Percentiles rank a stretch among this genome's conserved stretches.
These are phyloP conservation scores for Tenodera sinensis DNA, from an alignment of 2,888 invertebrate genomes.

Conservation along the genomic window DNA sequence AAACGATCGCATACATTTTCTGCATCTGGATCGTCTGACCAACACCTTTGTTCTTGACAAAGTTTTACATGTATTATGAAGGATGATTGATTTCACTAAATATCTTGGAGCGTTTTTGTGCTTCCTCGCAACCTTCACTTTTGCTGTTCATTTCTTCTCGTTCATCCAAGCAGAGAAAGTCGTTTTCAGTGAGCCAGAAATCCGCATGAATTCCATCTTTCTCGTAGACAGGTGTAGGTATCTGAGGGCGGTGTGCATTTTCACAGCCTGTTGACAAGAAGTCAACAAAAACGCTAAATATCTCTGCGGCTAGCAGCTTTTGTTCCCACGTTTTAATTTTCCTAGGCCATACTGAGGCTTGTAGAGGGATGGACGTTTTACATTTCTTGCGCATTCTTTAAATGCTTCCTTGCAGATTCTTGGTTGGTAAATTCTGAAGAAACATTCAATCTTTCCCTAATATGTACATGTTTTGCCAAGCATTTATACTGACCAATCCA, in stretches of 20 bases:
- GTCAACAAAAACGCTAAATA: background rate
- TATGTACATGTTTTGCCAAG: no score
- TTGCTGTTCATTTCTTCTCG: background rate
- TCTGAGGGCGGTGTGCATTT: background rate
- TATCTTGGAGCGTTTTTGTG: background rate
- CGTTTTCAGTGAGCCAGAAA: background rate
- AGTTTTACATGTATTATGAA: background rate
- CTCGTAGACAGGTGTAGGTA: background rate
- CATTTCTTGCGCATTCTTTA: background rate
- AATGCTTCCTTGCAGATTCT: background rate
- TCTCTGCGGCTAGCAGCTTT: background rate
- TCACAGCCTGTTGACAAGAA: background rate
- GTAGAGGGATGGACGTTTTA: no score
- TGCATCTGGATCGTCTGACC: no score
- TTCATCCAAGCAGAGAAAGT: background rate
- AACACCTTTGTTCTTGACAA: background rate
- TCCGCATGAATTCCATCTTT: background rate
- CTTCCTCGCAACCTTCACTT: background rate
- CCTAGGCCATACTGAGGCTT: background rate
- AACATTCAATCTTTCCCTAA: no score
- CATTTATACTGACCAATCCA: no score
- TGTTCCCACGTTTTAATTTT: background rate
- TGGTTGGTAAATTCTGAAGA: no score
- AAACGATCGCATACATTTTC: no score
- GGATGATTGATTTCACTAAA: background rate